Conservation (phyloP, 2,888 invertebrate genomes). For the Agrilus cyanescens region DNA sequence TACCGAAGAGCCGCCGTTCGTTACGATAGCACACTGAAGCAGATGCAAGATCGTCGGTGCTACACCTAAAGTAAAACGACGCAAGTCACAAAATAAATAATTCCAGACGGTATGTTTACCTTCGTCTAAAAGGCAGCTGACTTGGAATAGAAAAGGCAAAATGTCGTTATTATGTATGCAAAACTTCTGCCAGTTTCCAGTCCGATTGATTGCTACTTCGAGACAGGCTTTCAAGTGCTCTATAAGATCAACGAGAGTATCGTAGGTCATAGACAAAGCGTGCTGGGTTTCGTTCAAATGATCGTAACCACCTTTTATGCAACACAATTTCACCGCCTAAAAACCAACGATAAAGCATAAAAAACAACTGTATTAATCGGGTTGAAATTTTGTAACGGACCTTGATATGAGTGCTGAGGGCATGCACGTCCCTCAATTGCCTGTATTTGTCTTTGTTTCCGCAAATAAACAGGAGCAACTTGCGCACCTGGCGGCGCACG, state of each 20-base stretch:
- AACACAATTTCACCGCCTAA: slow-evolving; percentile 41
- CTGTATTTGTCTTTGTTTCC: slow-evolving; percentile 94
- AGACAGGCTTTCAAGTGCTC: slow-evolving; percentile 90
- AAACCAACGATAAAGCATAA: slow-evolving; percentile 11
- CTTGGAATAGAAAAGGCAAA: slow-evolving; percentile 71
- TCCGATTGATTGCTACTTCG: slow-evolving; percentile 83
- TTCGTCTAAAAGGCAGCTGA: slow-evolving; percentile 79
- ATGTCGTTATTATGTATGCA: slow-evolving; percentile 63
- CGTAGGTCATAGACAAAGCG: slow-evolving; percentile 59
- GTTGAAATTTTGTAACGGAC: slow-evolving; percentile 28
- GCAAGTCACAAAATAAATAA: not conserved
- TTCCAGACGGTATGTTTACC: slow-evolving; percentile 33
- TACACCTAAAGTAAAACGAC: slow-evolving; percentile 40
- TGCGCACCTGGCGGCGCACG: slow-evolving; percentile 79
- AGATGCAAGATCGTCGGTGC: slow-evolving; percentile 84
- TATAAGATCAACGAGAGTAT: slow-evolving; percentile 84
- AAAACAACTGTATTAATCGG: slow-evolving; percentile 1
- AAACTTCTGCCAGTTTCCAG: slow-evolving; percentile 91
- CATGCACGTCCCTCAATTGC: slow-evolving; percentile 85
- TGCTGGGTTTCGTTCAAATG: slow-evolving; percentile 35
- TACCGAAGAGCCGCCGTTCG: slow-evolving; percentile 27
- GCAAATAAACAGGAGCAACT: slow-evolving; percentile 81
- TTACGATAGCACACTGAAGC: slow-evolving; percentile 78
- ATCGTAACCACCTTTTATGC: slow-evolving; percentile 44
- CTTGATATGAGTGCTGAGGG: slow-evolving; percentile 78